phyloP scores from a whole-genome alignment of 64 coral and sea anemone species.

The Pachyseris speciosa region DNA sequence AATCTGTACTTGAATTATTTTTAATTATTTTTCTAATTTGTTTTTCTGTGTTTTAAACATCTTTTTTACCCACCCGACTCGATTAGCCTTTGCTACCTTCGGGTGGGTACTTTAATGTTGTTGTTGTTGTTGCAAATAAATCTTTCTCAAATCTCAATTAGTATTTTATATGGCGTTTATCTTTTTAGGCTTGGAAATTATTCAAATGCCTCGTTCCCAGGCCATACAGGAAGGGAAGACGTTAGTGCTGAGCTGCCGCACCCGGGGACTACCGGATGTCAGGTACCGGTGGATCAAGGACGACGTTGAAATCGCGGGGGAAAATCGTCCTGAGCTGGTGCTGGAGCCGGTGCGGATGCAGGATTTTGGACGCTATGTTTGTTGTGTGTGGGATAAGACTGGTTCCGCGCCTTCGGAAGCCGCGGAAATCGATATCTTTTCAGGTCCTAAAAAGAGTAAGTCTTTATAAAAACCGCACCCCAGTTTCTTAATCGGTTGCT shows the following conservation, averaged over 20 bases:
- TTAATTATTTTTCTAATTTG: too few species aligned
- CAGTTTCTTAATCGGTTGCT: not conserved
- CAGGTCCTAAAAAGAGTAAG: not conserved
- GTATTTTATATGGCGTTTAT: too few species aligned
- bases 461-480: too few species aligned
- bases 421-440: not conserved
- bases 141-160: too few species aligned
- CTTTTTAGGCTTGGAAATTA: not conserved
- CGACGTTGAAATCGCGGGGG: conserved; percentile 34
- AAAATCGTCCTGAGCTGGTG: conserved; percentile 12
- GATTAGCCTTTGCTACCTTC: too few species aligned
- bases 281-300: conserved; percentile 18
- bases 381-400: conserved; percentile 41
- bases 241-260: conserved; percentile 18
- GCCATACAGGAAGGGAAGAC: conserved; percentile 10
- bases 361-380: conserved; percentile 30
- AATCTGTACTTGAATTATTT: too few species aligned
- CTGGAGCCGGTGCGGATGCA: not conserved
- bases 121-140: not conserved
- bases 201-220: conserved; percentile 12
- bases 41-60: too few species aligned
- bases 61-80: too few species aligned
- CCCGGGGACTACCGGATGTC: conserved; percentile 7
- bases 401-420: not conserved
- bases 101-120: too few species aligned